Base-by-base conservation (phyloP, 2,113 vertebrate species). In the Poecilia latipinna region DNA sequence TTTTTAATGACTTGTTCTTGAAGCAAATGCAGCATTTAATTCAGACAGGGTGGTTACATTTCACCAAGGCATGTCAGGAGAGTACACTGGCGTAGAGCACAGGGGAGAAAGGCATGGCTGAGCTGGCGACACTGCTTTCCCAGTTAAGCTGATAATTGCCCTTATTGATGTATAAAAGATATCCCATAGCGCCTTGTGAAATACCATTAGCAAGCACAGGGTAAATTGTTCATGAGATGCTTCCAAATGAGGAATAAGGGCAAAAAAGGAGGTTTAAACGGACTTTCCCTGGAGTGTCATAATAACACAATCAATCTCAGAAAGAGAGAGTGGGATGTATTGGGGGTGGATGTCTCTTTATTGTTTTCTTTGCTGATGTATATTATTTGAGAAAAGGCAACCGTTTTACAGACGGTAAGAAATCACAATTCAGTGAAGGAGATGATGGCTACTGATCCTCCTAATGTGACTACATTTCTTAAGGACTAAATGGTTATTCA, bases 101-200 rank as follows among this genome's bases (percentile, higher is more conserved):
- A 62, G 71, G 61, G 68, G 84, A 85, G 83, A 84, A 86, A 84
- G 85, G 91, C 90, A 90, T 82, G 91, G 88, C 84, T 90, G 89
- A 93, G 88, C 88, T 90, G 86, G 91, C 82, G 77, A 93, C 88
- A 93, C 82, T 78, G 78, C 88, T 84, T 91, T 91, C 85, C 90
- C 90, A 78, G 91, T 93, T 95, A 95, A 94, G 94, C 92, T 94
- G 93, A 95, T 95, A 95, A 95, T 95, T 95, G 94, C 92, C 90
- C 93, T 95, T 94, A 95, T 94, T 95, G 94, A 95, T 95, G 94
- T 94, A 95, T 95, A 94, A 95, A 95, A 95, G 91, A 95, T 94
- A 91, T 93, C 94, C 95, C 93, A 94, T 93, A 88, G 95, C 91
- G 93, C 89, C 90, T 88, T 90, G 89, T 89, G 92, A 94, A 95